Evolutionary conservation across 1,140 invertebrate species (phyloP), one percentile per base, ranked within the genome.

Genomic region (Drosophila repletoides): DNA sequence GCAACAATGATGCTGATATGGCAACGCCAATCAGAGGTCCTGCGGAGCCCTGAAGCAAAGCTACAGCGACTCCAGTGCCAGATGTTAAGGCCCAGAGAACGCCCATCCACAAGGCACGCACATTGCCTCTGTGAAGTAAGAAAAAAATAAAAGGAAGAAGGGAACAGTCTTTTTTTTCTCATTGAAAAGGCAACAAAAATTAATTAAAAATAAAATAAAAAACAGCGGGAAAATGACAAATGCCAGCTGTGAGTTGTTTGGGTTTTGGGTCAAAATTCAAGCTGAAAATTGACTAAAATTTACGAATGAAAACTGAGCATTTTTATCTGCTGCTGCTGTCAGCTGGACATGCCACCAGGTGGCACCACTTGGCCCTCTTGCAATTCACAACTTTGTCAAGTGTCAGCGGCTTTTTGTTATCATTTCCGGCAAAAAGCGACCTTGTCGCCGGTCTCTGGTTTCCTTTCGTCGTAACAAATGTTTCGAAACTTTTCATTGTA

Each of bases 1-100:
- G 96, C 43, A 97, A 84, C 24, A 97, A 91, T 1, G 96, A 97
- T 1, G 96, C 96, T 1, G 96, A 97, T 84, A 97, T 97, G 3
- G 96, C 96, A 28, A 97, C 96, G 70, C 96, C 96, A 63, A 97
- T 97, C 29, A 97, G 87, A 1, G 96, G 96, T 1, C 95, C 95
- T 31, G 94, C 94, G 79, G 95, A 97, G 10, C 95, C 96, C 80
- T 96, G 95, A 0, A 97, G 91, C 24, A 97, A 91, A 22, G 96
- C 96, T n/a, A 97, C 92, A 0, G 96, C 96, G 1, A 97, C 96
- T 6, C 95, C 96, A 9, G 93, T 94, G 1, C 94, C 94, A 19
- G 94, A 94, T 19, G 94, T 94, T 17, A 95, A 73, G 7, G 94
- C 94, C 94, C 94, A 94, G 3, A 94, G 88, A 0, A 95, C 92